phyloP scores from a whole-genome alignment of 2,113 vertebrate genomes.

The Sturnira hondurensis region DNA sequence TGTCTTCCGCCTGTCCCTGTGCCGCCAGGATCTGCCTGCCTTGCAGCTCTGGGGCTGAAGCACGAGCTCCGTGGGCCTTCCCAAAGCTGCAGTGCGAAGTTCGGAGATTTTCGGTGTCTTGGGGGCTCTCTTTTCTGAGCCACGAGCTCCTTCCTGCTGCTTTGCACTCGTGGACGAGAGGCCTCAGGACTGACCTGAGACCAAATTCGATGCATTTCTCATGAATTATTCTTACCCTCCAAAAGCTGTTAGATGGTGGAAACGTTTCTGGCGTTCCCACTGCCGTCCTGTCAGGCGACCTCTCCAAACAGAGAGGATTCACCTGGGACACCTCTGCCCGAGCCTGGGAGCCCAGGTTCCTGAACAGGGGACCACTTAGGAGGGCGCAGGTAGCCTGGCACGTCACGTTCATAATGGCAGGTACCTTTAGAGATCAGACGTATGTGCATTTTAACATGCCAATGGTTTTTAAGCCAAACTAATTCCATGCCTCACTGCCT shows the following conservation, averaged over 20 bases:
- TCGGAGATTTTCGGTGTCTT: not conserved
- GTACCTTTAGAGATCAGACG: not conserved
- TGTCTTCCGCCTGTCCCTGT: not conserved
- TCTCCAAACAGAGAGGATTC: not conserved
- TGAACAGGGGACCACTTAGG: too few species aligned
- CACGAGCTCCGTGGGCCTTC: not conserved
- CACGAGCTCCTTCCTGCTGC: not conserved
- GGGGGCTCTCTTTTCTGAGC: not conserved
- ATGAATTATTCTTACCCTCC: not conserved
- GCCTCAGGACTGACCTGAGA: not conserved
- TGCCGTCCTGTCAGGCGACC: not conserved
- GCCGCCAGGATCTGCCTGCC: fast-evolving
- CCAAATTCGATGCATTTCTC: not conserved
- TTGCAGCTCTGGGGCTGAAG: not conserved
- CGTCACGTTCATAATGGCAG: not conserved
- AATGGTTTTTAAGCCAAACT: not conserved
- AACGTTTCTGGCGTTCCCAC: not conserved
- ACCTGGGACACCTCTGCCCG: not conserved
- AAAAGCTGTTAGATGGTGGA: not conserved
- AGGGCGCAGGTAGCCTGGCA: too few species aligned
- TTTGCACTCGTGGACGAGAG: not conserved
- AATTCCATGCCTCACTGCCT: not conserved
- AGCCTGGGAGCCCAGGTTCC: not conserved
- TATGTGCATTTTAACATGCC: not conserved
- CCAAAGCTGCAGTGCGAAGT: not conserved